Evolutionary conservation across 2,113 vertebrate genomes (phyloP).

Genomic region (Raja brachyura): DNA sequence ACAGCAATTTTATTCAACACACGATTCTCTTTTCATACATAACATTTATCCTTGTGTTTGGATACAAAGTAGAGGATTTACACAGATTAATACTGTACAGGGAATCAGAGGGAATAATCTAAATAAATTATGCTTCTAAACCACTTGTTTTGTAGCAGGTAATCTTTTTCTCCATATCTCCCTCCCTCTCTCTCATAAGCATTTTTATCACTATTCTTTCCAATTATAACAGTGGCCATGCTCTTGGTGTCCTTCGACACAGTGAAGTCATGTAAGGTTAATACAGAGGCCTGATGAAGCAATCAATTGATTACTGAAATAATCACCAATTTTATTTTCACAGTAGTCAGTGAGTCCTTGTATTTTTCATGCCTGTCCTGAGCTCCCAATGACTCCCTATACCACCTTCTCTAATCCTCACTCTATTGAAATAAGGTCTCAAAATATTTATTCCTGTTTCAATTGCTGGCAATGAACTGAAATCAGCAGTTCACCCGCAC

Average conservation of each 20-base stretch:
- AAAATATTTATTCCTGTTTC: not conserved
- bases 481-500: not conserved
- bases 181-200: not conserved
- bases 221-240: not conserved
- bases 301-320: no score
- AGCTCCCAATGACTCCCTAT: not conserved
- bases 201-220: not conserved
- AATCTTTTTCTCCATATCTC: not conserved
- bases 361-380: not conserved
- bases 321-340: not conserved
- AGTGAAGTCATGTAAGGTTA: not conserved
- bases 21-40: not conserved
- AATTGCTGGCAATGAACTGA: no score
- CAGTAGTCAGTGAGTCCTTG: not conserved
- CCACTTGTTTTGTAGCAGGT: not conserved
- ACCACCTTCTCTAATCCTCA: not conserved
- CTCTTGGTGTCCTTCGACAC: not conserved
- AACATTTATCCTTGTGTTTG: not conserved
- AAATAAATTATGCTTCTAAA: conserved; percentile 11
- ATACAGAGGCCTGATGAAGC: not conserved
- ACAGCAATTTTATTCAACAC: not conserved
- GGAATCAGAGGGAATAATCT: not conserved
- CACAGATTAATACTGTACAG: not conserved
- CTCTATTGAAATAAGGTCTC: not conserved
- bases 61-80: conserved; percentile 13